A percentile compares a stretch with the other conserved stretches of the same genome.
Conservation (phyloP, 2,797 vertebrate genomes). For the Peromyscus melanophrys region DNA sequence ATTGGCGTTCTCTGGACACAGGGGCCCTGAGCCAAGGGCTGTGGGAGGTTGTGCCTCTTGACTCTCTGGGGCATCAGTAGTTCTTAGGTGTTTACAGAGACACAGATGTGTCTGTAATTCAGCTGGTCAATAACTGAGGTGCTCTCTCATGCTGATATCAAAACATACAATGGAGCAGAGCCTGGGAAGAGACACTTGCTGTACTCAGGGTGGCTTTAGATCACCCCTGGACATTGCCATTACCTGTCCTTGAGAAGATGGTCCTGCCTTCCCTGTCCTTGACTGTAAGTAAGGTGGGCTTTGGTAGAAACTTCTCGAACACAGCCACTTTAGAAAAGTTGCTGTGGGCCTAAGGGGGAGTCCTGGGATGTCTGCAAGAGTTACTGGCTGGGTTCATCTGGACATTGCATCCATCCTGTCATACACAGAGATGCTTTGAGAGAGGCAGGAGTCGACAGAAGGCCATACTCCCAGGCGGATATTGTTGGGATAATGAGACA, state of each 20-base stretch:
- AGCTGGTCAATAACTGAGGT: background rate
- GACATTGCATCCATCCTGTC: background rate
- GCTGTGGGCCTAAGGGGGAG: background rate
- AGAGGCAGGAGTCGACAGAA: background rate
- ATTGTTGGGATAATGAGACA: background rate
- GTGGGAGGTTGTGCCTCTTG: background rate
- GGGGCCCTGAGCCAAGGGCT: background rate
- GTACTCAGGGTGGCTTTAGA: background rate
- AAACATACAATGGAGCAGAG: background rate
- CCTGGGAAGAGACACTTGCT: background rate
- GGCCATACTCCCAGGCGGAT: background rate
- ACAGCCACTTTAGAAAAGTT: background rate
- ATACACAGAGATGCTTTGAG: background rate
- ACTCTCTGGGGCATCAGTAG: background rate
- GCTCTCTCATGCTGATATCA: background rate
- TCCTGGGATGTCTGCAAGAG: background rate
- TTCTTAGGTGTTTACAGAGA: background rate
- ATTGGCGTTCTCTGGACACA: too few relatives aligned
- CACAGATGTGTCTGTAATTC: background rate
- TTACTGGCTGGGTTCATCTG: background rate
- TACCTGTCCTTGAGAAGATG: background rate
- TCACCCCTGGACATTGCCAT: background rate
- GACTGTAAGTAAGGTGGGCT: background rate
- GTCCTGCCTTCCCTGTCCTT: background rate
- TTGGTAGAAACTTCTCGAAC: background rate